Evolutionary conservation across 64 coral and sea anemone genomes (phyloP).

Genomic region (Pocillopora damicornis): DNA sequence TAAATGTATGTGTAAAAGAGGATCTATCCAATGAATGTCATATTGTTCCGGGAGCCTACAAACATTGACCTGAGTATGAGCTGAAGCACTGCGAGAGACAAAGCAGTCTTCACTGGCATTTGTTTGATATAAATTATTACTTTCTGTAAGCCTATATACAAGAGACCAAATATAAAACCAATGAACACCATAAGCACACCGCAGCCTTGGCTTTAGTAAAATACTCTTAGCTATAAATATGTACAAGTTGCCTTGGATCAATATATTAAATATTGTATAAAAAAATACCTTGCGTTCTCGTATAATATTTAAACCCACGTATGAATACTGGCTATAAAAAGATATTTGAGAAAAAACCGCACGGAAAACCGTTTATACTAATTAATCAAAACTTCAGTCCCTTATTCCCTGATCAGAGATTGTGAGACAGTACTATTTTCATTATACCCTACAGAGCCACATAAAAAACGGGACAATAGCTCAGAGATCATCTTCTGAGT

Average conservation of each 20-base stretch:
- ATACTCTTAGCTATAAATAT: constrained; percentile 30
- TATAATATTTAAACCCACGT: constrained; percentile 18
- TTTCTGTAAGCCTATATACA: not conserved
- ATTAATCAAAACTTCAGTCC: too few species aligned
- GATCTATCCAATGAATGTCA: not conserved
- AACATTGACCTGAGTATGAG: not conserved
- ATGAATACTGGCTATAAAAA: not conserved
- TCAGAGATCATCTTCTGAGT: too few species aligned
- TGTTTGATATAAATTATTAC: not conserved
- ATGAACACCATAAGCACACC: too few species aligned
- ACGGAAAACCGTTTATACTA: too few species aligned
- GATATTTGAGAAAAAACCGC: too few species aligned
- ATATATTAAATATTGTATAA: constrained; percentile 51
- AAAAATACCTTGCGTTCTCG: constrained; percentile 27
- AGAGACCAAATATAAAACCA: constrained; percentile 13
- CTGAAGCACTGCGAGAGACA: not conserved
- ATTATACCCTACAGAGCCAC: too few species aligned
- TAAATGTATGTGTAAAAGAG: not conserved
- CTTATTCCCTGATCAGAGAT: too few species aligned
- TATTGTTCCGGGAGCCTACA: not conserved
- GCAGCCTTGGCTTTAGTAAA: constrained; percentile 5
- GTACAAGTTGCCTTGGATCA: constrained; percentile 36
- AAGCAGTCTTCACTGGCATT: not conserved
- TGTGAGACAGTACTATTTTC: too few species aligned
- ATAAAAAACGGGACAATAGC: too few species aligned